phyloP scores from a whole-genome alignment of 2,113 vertebrate genomes.

The Paradoxurus hermaphroditus region DNA sequence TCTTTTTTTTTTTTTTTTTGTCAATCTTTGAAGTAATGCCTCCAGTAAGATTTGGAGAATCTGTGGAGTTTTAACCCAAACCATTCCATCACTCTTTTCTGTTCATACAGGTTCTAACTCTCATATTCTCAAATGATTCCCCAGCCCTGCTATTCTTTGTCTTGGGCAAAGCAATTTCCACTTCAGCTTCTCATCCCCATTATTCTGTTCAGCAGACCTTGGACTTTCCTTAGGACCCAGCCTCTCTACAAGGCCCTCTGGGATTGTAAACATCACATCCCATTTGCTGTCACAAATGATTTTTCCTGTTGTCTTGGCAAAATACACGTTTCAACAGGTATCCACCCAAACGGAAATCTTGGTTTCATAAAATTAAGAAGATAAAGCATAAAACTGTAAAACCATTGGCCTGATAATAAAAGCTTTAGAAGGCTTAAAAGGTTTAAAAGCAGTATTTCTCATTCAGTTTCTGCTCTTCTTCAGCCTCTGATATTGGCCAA shows the following conservation, averaged over 20 bases:
- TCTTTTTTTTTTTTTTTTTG: neutral
- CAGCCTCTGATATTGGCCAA: neutral
- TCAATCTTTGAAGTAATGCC: neutral
- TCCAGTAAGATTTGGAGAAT: neutral
- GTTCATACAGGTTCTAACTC: neutral
- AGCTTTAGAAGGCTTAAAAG: neutral
- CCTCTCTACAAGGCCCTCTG: neutral
- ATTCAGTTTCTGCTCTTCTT: neutral
- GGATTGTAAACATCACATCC: neutral
- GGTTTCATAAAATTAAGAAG: neutral
- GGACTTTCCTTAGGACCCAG: neutral
- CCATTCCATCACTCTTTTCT: neutral
- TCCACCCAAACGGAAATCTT: neutral
- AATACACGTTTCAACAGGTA: neutral
- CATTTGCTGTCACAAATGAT: neutral
- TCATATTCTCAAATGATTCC: neutral
- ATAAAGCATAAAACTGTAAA: neutral
- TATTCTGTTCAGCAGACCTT: neutral
- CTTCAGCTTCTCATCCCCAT: neutral
- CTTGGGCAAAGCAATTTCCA: neutral
- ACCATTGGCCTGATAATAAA: neutral
- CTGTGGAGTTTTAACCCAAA: neutral
- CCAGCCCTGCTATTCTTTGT: neutral
- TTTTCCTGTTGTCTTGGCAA: neutral
- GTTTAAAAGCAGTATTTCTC: neutral